Evolutionary conservation across 37 sponge, comb jelly and placozoan species (phyloP), one percentile per base, ranked within the genome.

Genomic region (Petrosia ficiformis): DNA sequence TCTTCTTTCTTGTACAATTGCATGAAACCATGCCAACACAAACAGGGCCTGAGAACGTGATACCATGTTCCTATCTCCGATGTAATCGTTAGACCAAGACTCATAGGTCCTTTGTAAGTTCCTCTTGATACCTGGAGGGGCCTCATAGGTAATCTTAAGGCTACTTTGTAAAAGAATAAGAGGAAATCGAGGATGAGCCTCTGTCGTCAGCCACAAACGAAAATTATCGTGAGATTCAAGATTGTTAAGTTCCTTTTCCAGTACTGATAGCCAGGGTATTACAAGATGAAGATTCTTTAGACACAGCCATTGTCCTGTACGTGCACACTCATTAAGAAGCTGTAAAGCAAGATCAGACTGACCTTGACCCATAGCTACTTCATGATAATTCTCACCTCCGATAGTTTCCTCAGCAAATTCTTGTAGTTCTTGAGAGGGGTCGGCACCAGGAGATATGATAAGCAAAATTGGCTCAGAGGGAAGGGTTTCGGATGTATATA

Each of bases 361-460:
- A 0, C 96, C 99, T 65, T 98, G 96, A 19, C 99, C 99, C 94
- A 98, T 98, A 14, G 99, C 96, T 22, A 98, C 96, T 65, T 94
- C 93, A 75, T 91, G 92, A 57, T 85, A 98, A 57, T 80, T 43
- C 29, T 87, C 94, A 0, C 76, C 57, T 1, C 99, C 99, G 5
- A 98, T 89, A 4, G 68, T 59, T 52, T 60, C 57, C 32, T 75
- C 81, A 0, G 99, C 99, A 30, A 95, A 72, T 60, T 98, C 99
- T 58, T 98, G 94, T 26, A 98, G 66, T 61, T 98, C 99, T 57
- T 90, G 90, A n/a, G 96, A 96, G 16, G 97, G 96, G 72, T 98
- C 99, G 26, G 94, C 83, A 1, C 99, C 99, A 24, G 99, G 94
- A 3, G 99, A 98, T 3, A 98, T 90, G 1, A 98, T 77, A 43